These are phyloP conservation scores for Hyppa rectilinea DNA, from an alignment of 2,888 invertebrate genomes.

Conservation along the genomic window DNA sequence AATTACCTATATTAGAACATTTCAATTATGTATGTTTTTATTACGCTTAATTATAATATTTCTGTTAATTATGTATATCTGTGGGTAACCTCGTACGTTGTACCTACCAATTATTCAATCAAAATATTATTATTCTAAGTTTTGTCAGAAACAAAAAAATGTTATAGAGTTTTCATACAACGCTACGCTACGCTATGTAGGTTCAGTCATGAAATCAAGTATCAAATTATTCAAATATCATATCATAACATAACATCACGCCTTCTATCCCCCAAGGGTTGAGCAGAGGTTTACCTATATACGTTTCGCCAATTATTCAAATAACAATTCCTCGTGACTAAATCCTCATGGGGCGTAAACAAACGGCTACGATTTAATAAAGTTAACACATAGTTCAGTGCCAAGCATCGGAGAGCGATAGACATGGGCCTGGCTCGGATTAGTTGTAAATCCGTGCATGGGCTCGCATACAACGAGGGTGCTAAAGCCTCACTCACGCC, in stretches of 20 bases:
- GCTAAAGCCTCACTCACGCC: slow-evolving; percentile 63
- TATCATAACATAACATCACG: too few species aligned
- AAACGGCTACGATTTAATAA: slow-evolving; percentile 82
- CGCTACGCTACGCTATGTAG: too few species aligned
- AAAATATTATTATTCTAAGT: neutral
- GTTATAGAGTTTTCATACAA: too few species aligned
- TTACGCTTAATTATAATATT: neutral
- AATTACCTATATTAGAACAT: neutral
- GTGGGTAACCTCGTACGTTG: neutral
- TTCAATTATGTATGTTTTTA: neutral
- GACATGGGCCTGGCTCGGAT: slow-evolving; percentile 79
- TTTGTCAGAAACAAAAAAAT: too few species aligned
- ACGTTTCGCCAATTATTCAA: too few species aligned
- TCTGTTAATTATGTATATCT: neutral
- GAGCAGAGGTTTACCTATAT: too few species aligned
- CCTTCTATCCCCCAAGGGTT: too few species aligned
- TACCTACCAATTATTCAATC: neutral
- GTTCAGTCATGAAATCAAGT: too few species aligned
- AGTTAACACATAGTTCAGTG: slow-evolving; percentile 78
- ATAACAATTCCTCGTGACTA: slow-evolving; percentile 12
- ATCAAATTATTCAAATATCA: too few species aligned
- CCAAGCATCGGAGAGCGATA: slow-evolving; percentile 78
- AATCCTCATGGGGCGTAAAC: slow-evolving; percentile 49
- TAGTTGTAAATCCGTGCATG: slow-evolving; percentile 86
- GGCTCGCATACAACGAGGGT: slow-evolving; percentile 82